These are phyloP conservation scores for Drosophila varians DNA, from an alignment of 1,140 invertebrate species.

Conservation along the genomic window DNA sequence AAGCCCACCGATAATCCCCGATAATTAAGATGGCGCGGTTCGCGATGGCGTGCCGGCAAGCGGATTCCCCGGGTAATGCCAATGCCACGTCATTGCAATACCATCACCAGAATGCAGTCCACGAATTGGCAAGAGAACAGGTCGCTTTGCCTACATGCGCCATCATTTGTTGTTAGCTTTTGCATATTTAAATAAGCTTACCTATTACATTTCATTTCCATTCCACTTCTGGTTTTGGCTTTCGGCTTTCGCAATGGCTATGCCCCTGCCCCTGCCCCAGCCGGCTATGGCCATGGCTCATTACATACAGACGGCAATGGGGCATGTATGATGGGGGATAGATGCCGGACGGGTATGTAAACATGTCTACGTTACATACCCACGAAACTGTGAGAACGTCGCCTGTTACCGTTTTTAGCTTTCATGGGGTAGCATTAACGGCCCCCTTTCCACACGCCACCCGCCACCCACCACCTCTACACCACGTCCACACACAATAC, in stretches of 20 bases:
- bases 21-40: neutral
- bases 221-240: conserved; percentile 74
- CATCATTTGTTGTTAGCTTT: conserved; percentile 1
- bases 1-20: neutral
- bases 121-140: conserved; percentile 34
- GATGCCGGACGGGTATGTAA: conserved; percentile 40
- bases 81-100: conserved; percentile 50
- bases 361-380: conserved; percentile 45
- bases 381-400: conserved; percentile 66
- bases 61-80: conserved; percentile 15
- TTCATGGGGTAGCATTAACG: conserved; percentile 64
- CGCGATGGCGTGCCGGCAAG: conserved; percentile 17
- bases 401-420: conserved; percentile 77
- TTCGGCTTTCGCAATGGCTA: conserved; percentile 50
- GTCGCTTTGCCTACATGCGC: conserved; percentile 15
- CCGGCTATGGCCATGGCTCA: conserved; percentile 47
- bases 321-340: conserved; percentile 45
- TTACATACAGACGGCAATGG: conserved; percentile 46
- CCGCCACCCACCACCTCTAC: conserved; percentile 11
- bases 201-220: conserved; percentile 72
- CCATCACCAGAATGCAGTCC: conserved; percentile 14
- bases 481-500: conserved; percentile 40
- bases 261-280: too few relatives aligned
- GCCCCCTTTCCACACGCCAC: conserved; percentile 9
- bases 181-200: conserved; percentile 47